Evolutionary conservation across 2,113 vertebrate species (phyloP), one percentile per base, ranked within the genome.

Genomic region (Aspidoscelis tigris): DNA sequence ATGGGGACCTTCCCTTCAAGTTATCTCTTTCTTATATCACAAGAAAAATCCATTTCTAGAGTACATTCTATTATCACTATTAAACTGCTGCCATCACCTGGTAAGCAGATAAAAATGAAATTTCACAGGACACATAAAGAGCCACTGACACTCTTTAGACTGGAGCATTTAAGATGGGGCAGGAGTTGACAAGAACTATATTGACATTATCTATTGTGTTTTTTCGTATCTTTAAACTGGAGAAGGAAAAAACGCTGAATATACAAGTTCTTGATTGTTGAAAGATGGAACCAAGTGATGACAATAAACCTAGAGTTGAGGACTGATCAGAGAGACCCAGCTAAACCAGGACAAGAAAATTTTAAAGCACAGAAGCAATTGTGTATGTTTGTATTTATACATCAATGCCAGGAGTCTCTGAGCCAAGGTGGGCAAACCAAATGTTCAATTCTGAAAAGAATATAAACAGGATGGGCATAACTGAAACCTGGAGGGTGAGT

Each of bases 71-170:
- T 12, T 44, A 33, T 86, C 26, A 43, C 7, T 33, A 87, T 43
- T 20, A 22, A 72, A 44, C 20, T 69, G 18, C 39, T 76, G 61
- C 68, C 2, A 0, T 78, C 72, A 68, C 64, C 33, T 74, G 76
- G 39, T 16, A 76, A 85, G 75, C 66, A 65, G 81, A 84, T 53
- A 55, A 78, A 85, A 78, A 75, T 12, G 3, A 85, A 47, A 86
- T 81, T 41, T 75, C 39, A 39, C 9, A 21, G 4, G 66, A 4
- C 14, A 77, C 50, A 77, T 61, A 11, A 2, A 39, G 61, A 43
- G 21, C 10, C 43, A 65, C 33, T 69, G 21, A 47, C 24, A 18
- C 43, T 26, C 14, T 4, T 84, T 69, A 64, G 10, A 44, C 7
- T 39, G 22, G 24, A 65, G 79, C 64, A 64, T 75, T 44, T 81